Evolutionary conservation across 2,888 invertebrate genomes (phyloP).

Genomic region (Drosophila falleni): DNA sequence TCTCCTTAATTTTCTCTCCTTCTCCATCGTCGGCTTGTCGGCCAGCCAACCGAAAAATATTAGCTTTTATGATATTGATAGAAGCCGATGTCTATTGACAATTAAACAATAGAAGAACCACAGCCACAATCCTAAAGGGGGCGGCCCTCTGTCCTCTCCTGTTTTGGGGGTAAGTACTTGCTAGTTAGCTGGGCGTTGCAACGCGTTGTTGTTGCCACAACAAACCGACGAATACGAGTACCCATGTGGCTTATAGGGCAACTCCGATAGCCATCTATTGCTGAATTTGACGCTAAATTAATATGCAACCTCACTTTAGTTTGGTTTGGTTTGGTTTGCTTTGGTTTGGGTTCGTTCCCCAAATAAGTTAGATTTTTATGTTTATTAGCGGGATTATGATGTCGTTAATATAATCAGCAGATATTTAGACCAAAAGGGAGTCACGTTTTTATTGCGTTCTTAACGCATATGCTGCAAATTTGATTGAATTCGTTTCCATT

Average conservation of each 20-base stretch:
- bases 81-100: constrained; percentile 84
- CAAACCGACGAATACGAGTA: constrained; percentile 22
- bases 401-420: constrained; percentile 79
- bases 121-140: constrained; percentile 27
- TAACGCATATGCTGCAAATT: constrained; percentile 69
- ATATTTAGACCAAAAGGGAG: constrained; percentile 39
- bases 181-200: constrained; percentile 53
- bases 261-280: constrained; percentile 54
- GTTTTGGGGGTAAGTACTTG: constrained; percentile 52
- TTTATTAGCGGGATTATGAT: constrained; percentile 83
- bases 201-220: constrained; percentile 64
- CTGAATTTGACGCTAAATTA: constrained; percentile 61
- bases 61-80: constrained; percentile 84
- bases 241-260: constrained; percentile 30
- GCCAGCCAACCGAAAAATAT: constrained; percentile 83
- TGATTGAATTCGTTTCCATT: constrained; percentile 20
- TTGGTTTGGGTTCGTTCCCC: constrained; percentile 26
- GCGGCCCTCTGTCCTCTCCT: constrained; percentile 29
- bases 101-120: constrained; percentile 77
- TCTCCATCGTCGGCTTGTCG: constrained; percentile 17
- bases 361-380: constrained; percentile 73
- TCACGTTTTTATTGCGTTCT: constrained; percentile 30
- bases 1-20: constrained; percentile 4
- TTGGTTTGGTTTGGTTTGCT: constrained; percentile 17
- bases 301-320: constrained; percentile 46